Conservation (phyloP, 1,140 invertebrate genomes). For the Leptopilina clavipes region DNA sequence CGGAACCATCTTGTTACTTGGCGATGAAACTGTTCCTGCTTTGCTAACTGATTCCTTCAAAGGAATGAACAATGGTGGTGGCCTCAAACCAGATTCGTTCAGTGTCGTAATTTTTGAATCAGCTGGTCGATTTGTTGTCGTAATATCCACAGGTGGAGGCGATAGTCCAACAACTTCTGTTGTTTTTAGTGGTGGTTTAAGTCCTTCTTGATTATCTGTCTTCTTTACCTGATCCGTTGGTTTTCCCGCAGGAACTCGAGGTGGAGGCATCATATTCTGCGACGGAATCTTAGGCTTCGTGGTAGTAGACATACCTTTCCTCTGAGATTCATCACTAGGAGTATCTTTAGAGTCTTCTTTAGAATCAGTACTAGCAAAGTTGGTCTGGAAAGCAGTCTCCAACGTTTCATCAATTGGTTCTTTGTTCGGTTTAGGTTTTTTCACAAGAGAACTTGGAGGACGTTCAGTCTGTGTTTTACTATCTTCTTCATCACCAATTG, state of each 20-base stretch:
- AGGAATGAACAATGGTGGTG: slow-evolving; percentile 66
- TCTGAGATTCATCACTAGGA: slow-evolving; percentile 37
- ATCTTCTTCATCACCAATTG: slow-evolving; percentile 62
- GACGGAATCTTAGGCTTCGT: slow-evolving; percentile 58
- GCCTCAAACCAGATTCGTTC: slow-evolving; percentile 62
- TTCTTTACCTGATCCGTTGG: slow-evolving; percentile 50
- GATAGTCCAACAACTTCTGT: slow-evolving; percentile 70
- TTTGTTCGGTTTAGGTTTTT: slow-evolving; percentile 42
- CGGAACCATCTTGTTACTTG: slow-evolving; percentile 68
- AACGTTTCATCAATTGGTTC: slow-evolving; percentile 58
- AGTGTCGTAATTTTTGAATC: slow-evolving; percentile 43
- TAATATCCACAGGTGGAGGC: slow-evolving; percentile 67
- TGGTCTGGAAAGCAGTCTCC: slow-evolving; percentile 64
- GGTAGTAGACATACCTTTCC: slow-evolving; percentile 38
- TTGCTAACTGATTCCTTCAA: slow-evolving; percentile 60
- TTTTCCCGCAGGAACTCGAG: slow-evolving; percentile 53
- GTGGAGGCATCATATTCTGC: slow-evolving; percentile 69
- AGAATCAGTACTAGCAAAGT: slow-evolving; percentile 56
- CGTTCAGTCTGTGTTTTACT: slow-evolving; percentile 65
- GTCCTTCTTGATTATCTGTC: slow-evolving; percentile 55
- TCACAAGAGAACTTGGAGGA: slow-evolving; percentile 59
- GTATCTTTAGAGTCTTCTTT: slow-evolving; percentile 37
- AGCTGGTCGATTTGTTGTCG: slow-evolving; percentile 59
- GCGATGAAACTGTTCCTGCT: slow-evolving; percentile 55
- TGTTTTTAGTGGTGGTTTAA: slow-evolving; percentile 66